Evolutionary conservation across 2,113 vertebrate genomes (phyloP), one percentile per base, ranked within the genome.

Genomic region (Melanostigma gelatinosum): DNA sequence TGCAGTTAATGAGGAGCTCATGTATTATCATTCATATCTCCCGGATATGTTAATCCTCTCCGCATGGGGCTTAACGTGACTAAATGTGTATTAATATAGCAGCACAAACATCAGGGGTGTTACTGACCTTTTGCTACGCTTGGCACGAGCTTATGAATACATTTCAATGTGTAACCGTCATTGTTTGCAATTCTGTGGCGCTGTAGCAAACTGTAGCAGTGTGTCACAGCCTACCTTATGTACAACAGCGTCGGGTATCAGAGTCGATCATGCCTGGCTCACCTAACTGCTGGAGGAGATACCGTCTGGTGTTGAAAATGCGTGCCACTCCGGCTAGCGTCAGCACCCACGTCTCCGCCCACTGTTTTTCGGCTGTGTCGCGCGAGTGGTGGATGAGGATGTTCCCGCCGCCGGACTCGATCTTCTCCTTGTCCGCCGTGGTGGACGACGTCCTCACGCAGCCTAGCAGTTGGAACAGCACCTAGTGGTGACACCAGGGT

Each of bases 311-410:
- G 92, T 99, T 99, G 86, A 99, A 99, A 91, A 99, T 99, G 83
- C 98, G 96, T 8, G 98, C 98, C 81, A 99, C 97, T 24, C 98
- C 98, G 0, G 98, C 97, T 52, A 99, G 91, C 0, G 98, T 98
- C 90, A 99, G 95, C 34, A 99, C 98, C 98, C 98, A 99, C 0
- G 98, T 99, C 87, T 99, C 98, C 0, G 98, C 98, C 98, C 98
- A 99, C 60, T 99, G 98, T 75, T 99, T 99, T 87, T 99, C 98
- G n/a, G 98, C 98, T 3, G 98, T 99, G 90, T 99, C 98, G 1
- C 98, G 96, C 3, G 98, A 99, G 93, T 99, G 98, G 90, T 99
- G 98, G 91, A 99, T 99, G 40, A 99, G 97, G 86, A 99, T 99
- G 93, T 99, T 99, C 29, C 98, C 97, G 60, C 98, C 98, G 36